Conservation (phyloP, 2,888 invertebrate genomes). For the Noctua janthe region DNA sequence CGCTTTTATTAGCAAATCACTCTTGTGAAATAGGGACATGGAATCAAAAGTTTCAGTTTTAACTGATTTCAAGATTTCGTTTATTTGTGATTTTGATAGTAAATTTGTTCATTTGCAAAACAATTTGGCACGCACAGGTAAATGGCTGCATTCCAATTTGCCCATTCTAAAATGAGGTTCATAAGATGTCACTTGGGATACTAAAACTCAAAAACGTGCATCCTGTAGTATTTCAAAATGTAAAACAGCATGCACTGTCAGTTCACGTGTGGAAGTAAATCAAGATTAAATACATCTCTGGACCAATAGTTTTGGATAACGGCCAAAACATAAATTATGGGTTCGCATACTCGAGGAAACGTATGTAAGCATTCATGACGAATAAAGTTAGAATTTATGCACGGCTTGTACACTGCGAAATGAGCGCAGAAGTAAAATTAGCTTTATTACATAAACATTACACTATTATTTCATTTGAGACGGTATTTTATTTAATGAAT, state of each 20-base stretch:
- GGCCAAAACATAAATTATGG: conserved; percentile 72
- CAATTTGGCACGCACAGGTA: neutral
- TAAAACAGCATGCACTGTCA: conserved; percentile 53
- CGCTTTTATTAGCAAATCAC: conserved; percentile 82
- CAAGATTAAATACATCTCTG: conserved; percentile 70
- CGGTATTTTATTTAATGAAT: neutral
- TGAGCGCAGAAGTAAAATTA: conserved; percentile 38
- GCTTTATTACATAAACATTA: conserved; percentile 33
- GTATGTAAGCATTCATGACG: conserved; percentile 33
- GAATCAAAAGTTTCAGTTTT: conserved; percentile 64
- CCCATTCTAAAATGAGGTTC: neutral
- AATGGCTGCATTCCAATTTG: neutral
- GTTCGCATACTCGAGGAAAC: conserved; percentile 45
- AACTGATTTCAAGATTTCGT: neutral
- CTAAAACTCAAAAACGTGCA: conserved; percentile 35
- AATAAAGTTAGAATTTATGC: conserved; percentile 48
- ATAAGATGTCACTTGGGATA: neutral
- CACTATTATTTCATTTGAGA: conserved; percentile 26
- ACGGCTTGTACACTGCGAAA: conserved; percentile 22
- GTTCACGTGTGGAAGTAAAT: conserved; percentile 69
- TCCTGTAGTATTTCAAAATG: conserved; percentile 37
- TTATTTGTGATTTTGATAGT: neutral
- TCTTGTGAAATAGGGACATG: conserved; percentile 66
- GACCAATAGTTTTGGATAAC: conserved; percentile 66
- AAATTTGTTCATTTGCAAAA: neutral